A percentile compares a stretch with the other conserved stretches of the same genome.
Conservation (phyloP, 2,113 vertebrate species). For the Rynchops niger region DNA sequence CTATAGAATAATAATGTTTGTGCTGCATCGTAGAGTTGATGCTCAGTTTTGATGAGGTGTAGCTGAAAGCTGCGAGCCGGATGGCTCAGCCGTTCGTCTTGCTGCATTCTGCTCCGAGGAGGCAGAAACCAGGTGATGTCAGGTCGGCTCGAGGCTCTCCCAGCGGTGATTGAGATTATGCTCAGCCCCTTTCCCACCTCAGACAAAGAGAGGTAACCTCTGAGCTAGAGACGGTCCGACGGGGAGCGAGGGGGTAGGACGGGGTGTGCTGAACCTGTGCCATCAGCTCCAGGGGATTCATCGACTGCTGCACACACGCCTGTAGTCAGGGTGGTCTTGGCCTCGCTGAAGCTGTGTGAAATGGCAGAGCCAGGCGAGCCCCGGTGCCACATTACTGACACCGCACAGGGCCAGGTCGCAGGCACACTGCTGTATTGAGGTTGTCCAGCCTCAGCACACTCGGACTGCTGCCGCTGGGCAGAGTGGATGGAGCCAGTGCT, state of each 20-base stretch:
- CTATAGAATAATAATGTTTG: neutral
- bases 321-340: neutral
- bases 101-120: neutral
- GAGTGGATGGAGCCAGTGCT: neutral
- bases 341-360: neutral
- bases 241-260: neutral
- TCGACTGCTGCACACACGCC: neutral
- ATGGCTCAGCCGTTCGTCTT: neutral
- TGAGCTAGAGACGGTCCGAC: neutral
- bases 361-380: neutral
- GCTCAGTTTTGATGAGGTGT: neutral
- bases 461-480: neutral
- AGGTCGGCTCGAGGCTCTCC: neutral
- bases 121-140: neutral
- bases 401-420: fast-evolving
- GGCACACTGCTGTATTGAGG: neutral
- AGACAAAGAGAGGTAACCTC: neutral
- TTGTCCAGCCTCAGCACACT: neutral
- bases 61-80: neutral
- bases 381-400: neutral
- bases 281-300: neutral
- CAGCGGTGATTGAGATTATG: neutral
- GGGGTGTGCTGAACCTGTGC: neutral
- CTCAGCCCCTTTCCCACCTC: neutral
- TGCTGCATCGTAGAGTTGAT: neutral